Percentiles rank a stretch among this genome's conserved stretches.
These are phyloP conservation scores for Molanna angustata DNA, from an alignment of 2,888 invertebrate genomes.

Conservation along the genomic window DNA sequence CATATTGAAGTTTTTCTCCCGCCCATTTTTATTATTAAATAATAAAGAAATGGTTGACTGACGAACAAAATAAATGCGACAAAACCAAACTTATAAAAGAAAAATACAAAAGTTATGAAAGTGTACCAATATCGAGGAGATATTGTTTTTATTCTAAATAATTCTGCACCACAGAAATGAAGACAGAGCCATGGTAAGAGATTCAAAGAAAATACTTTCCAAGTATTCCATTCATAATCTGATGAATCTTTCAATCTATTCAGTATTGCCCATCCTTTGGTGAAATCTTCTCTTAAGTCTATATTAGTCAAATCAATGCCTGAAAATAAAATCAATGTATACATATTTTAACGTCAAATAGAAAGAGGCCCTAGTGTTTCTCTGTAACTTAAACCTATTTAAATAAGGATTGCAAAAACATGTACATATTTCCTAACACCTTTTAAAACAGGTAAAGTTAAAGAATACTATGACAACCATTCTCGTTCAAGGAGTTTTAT, in stretches of 20 bases:
- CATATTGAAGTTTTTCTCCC: constrained; percentile 23
- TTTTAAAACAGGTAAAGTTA: too few relatives aligned
- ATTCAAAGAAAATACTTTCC: constrained; percentile 54
- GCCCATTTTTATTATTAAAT: constrained; percentile 35
- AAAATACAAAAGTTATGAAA: constrained; percentile 49
- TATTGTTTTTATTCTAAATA: constrained; percentile 41
- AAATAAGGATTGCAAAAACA: too few relatives aligned
- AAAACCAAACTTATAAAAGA: constrained; percentile 48
- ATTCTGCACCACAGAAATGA: constrained; percentile 56
- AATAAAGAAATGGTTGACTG: constrained; percentile 56
- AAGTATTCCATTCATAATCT: constrained; percentile 70
- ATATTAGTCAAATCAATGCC: constrained; percentile 10
- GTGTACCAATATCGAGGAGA: constrained; percentile 56
- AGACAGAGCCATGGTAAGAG: constrained; percentile 56
- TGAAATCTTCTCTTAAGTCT: constrained; percentile 45
- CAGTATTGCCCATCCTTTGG: constrained; percentile 56
- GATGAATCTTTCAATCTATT: constrained; percentile 60
- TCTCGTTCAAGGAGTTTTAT: too few relatives aligned
- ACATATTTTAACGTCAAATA: too few relatives aligned
- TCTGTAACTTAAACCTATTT: too few relatives aligned
- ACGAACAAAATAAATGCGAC: constrained; percentile 51
- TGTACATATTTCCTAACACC: too few relatives aligned
- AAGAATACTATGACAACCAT: too few relatives aligned
- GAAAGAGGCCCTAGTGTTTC: too few relatives aligned
- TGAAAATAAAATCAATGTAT: constrained; percentile 26